A percentile compares a stretch with the other conserved stretches of the same genome.
These are phyloP conservation scores for Oncorhynchus clarkii DNA, from an alignment of 2,113 vertebrate genomes.

Conservation along the genomic window DNA sequence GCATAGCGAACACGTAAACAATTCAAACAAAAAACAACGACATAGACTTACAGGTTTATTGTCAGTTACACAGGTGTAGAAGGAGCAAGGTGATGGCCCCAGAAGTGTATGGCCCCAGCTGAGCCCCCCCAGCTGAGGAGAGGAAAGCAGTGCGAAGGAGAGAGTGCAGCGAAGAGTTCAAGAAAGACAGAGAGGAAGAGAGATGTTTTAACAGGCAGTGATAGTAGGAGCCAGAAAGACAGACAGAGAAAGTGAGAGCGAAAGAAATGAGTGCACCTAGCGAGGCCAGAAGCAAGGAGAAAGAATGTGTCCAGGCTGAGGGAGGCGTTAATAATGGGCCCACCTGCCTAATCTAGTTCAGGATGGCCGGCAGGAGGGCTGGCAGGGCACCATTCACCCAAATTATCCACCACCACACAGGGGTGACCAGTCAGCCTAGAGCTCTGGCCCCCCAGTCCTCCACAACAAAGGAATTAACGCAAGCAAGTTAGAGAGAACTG, in stretches of 20 bases:
- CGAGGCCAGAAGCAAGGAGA: constrained; percentile 9
- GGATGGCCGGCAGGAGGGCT: constrained; percentile 60
- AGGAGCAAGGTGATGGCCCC: constrained; percentile 45
- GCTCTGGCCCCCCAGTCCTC: constrained; percentile 59
- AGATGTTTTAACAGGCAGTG: constrained; percentile 9
- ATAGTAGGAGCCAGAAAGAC: constrained; percentile 8
- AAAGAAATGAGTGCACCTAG: background rate
- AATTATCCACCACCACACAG: constrained; percentile 64
- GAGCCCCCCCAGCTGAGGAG: constrained; percentile 11
- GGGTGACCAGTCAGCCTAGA: constrained; percentile 57
- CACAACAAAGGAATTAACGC: constrained; percentile 72
- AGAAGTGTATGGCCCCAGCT: constrained; percentile 69
- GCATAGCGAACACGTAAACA: no score
- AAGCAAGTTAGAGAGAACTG: constrained; percentile 56
- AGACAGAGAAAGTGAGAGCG: background rate
- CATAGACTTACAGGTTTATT: no score
- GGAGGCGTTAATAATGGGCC: constrained; percentile 76
- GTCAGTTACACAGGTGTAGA: constrained; percentile 13
- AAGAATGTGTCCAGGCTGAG: constrained; percentile 38
- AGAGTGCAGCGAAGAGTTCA: background rate
- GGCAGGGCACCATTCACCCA: constrained; percentile 60
- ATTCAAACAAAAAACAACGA: no score
- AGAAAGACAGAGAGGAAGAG: constrained; percentile 13
- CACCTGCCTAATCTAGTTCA: constrained; percentile 69
- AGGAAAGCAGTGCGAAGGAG: background rate